These are phyloP conservation scores for Tragelaphus imberbis DNA, from an alignment of 2,113 vertebrate species.

Conservation along the genomic window DNA sequence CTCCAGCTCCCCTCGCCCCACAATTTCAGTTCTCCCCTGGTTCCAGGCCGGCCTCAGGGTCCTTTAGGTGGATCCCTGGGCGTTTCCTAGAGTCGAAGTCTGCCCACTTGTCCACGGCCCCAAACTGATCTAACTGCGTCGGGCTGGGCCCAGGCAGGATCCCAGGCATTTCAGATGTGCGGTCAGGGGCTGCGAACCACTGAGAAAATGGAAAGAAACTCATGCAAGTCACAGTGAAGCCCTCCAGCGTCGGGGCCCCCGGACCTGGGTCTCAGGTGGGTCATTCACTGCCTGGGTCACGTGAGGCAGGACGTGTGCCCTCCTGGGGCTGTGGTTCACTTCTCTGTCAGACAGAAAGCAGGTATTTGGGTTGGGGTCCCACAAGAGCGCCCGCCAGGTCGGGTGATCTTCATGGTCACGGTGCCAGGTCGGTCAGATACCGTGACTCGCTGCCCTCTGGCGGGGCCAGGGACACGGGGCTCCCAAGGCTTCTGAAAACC, in stretches of 20 bases:
- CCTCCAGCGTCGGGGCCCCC: rapidly evolving
- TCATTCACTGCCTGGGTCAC: not conserved
- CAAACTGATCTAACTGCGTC: not conserved
- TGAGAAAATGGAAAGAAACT: not conserved
- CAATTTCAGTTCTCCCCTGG: not conserved
- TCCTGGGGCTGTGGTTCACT: not conserved
- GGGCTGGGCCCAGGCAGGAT: not conserved
- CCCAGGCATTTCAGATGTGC: not conserved
- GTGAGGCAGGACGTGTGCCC: not conserved
- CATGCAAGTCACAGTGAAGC: rapidly evolving
- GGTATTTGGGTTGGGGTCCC: not conserved
- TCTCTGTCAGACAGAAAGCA: not conserved
- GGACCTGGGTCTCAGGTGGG: rapidly evolving
- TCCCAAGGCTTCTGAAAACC: not conserved
- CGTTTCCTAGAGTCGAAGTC: not conserved
- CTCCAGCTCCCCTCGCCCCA: not conserved
- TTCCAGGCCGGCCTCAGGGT: not conserved
- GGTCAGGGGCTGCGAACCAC: not conserved
- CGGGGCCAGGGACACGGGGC: not conserved
- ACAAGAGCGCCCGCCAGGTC: rapidly evolving
- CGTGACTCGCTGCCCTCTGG: rapidly evolving
- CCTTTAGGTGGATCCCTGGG: not conserved
- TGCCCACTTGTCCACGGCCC: not conserved
- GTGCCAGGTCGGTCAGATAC: not conserved
- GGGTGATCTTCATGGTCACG: rapidly evolving